These are phyloP conservation scores for Smutsia gigantea DNA, from an alignment of 2,797 vertebrate genomes.

Conservation along the genomic window DNA sequence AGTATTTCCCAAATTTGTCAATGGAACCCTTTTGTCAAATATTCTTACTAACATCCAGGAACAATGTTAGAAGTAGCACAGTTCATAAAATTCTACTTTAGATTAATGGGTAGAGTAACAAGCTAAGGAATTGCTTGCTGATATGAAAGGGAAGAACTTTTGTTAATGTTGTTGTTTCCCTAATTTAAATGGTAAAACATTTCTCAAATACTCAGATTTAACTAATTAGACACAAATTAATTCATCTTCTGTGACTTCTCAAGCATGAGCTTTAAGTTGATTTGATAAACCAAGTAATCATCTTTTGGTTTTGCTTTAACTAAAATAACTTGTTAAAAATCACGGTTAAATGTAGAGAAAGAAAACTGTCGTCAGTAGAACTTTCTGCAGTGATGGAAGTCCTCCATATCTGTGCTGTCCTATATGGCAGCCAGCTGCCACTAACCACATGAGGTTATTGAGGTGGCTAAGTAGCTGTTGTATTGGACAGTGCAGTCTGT, in stretches of 20 bases:
- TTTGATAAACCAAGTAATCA: neutral
- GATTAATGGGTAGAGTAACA: neutral
- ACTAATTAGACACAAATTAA: conserved; percentile 40
- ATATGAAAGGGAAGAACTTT: neutral
- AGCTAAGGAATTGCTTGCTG: neutral
- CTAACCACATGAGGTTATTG: neutral
- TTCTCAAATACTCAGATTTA: conserved; percentile 33
- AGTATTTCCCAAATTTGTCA: neutral
- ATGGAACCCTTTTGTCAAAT: neutral
- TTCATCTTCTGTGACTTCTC: conserved; percentile 1
- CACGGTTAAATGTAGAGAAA: neutral
- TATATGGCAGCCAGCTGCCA: neutral
- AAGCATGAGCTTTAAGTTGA: neutral
- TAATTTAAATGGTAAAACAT: conserved; percentile 39
- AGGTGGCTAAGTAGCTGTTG: neutral
- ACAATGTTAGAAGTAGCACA: neutral
- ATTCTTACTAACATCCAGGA: neutral
- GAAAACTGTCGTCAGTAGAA: neutral
- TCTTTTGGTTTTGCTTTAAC: conserved; percentile 4
- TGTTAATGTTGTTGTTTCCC: conserved; percentile 10
- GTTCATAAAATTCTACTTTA: neutral
- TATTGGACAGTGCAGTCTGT: neutral
- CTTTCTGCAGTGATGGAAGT: neutral
- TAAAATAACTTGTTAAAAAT: conserved; percentile 26
- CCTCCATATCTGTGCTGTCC: neutral